Conservation (phyloP, 2,888 invertebrate genomes). For the Zelleria hepariella region DNA sequence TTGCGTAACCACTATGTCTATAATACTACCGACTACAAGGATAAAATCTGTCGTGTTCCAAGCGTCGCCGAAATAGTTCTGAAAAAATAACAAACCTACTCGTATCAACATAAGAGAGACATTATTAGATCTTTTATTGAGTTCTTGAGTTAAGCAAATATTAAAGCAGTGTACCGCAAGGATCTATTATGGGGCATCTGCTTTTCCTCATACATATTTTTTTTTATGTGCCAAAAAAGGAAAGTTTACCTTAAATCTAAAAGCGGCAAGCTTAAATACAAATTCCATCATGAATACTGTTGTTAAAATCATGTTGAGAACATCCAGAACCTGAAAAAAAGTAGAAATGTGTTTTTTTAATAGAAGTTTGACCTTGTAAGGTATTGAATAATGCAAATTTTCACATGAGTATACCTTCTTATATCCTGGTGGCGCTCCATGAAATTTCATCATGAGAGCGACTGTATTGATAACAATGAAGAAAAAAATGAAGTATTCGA, state of each 20-base stretch:
- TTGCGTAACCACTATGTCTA: slow-evolving; percentile 96
- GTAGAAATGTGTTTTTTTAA: background rate
- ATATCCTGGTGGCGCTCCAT: slow-evolving; percentile 84
- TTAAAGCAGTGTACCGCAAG: no score
- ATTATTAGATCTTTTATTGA: no score
- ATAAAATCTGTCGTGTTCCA: slow-evolving; percentile 99
- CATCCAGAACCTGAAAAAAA: slow-evolving; percentile 79
- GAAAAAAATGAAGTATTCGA: slow-evolving; percentile 98
- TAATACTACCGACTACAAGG: slow-evolving; percentile 94
- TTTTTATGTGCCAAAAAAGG: no score
- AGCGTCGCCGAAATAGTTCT: slow-evolving; percentile 98
- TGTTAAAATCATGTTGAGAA: slow-evolving; percentile 96
- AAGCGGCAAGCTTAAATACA: slow-evolving; percentile 96
- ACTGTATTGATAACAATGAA: slow-evolving; percentile 98
- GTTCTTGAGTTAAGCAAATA: no score
- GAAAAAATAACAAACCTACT: slow-evolving; percentile 38
- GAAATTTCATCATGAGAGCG: slow-evolving; percentile 97
- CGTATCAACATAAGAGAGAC: background rate
- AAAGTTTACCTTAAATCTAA: slow-evolving; percentile 93
- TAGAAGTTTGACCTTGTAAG: background rate
- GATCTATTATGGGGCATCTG: background rate
- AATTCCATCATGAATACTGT: slow-evolving; percentile 98
- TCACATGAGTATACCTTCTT: slow-evolving; percentile 69
- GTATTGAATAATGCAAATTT: background rate
- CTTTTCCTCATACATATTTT: no score